phyloP scores from a whole-genome alignment of 2,113 vertebrate genomes.

The Henicopernis longicauda region DNA sequence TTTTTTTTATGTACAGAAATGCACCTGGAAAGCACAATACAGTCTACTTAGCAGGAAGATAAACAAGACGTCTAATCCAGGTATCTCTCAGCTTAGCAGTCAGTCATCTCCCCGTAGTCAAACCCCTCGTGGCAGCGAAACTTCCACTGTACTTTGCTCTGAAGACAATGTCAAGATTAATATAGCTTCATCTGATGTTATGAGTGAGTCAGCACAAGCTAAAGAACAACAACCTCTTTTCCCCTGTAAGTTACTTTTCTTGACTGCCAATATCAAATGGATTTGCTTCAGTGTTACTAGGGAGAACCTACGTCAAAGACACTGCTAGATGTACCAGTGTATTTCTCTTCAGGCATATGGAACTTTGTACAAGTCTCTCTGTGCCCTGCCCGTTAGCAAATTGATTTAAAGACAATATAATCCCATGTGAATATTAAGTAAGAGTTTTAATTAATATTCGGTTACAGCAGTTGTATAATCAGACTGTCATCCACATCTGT shows the following conservation, averaged over 20 bases:
- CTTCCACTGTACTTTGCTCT: slow-evolving; percentile 29
- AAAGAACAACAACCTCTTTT: slow-evolving; percentile 47
- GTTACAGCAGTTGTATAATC: background rate
- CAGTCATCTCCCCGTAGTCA: slow-evolving; percentile 44
- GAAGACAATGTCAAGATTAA: slow-evolving; percentile 30
- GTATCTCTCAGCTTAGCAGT: slow-evolving; percentile 44
- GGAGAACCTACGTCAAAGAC: background rate
- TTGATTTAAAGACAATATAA: background rate
- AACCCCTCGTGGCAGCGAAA: slow-evolving; percentile 58
- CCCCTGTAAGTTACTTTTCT: slow-evolving; percentile 62
- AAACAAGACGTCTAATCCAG: background rate
- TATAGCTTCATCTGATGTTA: background rate
- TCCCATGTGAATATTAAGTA: background rate
- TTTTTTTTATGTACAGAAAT: slow-evolving; percentile 38
- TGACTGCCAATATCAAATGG: background rate
- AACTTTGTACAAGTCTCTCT: background rate
- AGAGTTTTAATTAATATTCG: background rate
- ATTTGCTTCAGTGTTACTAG: background rate
- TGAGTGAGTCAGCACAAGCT: slow-evolving; percentile 5
- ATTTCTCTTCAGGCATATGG: background rate
- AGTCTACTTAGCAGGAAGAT: background rate
- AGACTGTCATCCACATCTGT: background rate
- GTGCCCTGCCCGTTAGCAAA: background rate
- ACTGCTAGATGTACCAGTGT: background rate
- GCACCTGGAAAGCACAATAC: background rate